Base-by-base conservation (phyloP, 2,797 vertebrate genomes). In the Nothura maculosa region DNA sequence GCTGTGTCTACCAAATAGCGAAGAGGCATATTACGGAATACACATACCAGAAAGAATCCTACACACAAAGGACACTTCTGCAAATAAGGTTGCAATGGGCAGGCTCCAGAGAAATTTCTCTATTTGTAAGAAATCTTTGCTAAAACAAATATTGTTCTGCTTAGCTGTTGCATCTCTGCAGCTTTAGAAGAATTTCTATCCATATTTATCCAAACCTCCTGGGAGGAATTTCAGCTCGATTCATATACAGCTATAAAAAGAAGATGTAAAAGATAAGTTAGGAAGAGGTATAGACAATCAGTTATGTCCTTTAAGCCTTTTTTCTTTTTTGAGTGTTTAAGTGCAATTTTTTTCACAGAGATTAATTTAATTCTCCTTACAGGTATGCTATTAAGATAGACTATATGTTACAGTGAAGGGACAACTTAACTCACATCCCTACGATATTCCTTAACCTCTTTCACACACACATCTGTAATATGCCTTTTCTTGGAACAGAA, bases 351-450 rank as follows among this genome's bases (percentile, higher is more conserved):
- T 88, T 89, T 55, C 66, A 85, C 1, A 0, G 72, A 85, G 79
- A 92, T 89, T 62, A 85, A 94, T 93, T 85, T 87, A 38, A 92
- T 92, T 92, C 84, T 92, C 68, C 24, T 64, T 85, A 58, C 85
- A 80, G 87, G 78, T 67, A 61, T 34, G 64, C 58, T 81, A 72
- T 85, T 94, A 82, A 92, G 91, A 82, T 68, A 85, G 89, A 47
- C 75, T 57, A 62, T 92, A 82, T 85, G 79, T 90, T 88, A 92
- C 79, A 55, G 28, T 75, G 81, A 93, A 90, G 81, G 64, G 86
- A 89, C 72, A 91, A 69, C 54, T 95, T 34, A 66, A 89, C 62
- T 89, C 72, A n/a, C 19, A 40, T 80, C 48, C 12, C 72, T 3
- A 5, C 77, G 77, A 72, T 50, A 27, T 82, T 76, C 57, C 64